Base-by-base conservation (phyloP, 1,140 invertebrate genomes). In the Drosophila kurseongensis region DNA sequence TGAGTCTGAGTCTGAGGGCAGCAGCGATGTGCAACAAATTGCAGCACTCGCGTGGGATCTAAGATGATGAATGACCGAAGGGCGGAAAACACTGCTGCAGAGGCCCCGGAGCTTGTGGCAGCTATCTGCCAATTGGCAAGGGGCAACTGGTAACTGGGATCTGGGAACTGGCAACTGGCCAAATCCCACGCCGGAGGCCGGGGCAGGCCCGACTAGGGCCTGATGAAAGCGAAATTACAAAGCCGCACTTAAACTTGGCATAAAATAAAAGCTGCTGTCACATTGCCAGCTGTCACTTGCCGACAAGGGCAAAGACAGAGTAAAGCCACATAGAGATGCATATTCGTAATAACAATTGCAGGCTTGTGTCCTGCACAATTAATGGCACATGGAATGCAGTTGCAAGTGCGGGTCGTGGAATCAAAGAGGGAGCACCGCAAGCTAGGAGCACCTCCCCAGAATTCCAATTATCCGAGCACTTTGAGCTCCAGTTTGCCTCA, bases 221-320 rank as follows among this genome's bases (percentile, higher is more conserved):
- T 40, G 68, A 60, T 84, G 60, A 59, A 57, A 73, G 61, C 50
- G 42, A 67, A 67, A 75, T 71, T 63, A 63, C 59, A 85, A 74
- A 67, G 74, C 76, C 44, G 35, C 69, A 69, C 61, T 75, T 69
- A 66, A 69, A 65, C 59, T 38, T 61, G 79, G 59, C 78, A 65
- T 61, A 79, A 67, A 72, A 72, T 71, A 76, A 76, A 63, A 59
- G 71, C 58, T 13, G 59, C 63, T 80, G 81, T 80, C 66, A 76
- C 42, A 47, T n/a, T 72, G 80, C 60, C 80, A 61, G 52, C 72
- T 75, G 51, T 67, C 75, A 71, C 41, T 36, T 40, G 42, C 16
- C 38, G 32, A 54, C 72, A 75, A 57, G 48, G 57, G 59, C 51
- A 55, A 42, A 27, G 62, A 32, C 71, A 41, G 36, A 38, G 14